Percentiles rank a stretch among this genome's conserved stretches.
These are phyloP conservation scores for Cebidichthys violaceus DNA, from an alignment of 2,113 vertebrate species.

Conservation along the genomic window DNA sequence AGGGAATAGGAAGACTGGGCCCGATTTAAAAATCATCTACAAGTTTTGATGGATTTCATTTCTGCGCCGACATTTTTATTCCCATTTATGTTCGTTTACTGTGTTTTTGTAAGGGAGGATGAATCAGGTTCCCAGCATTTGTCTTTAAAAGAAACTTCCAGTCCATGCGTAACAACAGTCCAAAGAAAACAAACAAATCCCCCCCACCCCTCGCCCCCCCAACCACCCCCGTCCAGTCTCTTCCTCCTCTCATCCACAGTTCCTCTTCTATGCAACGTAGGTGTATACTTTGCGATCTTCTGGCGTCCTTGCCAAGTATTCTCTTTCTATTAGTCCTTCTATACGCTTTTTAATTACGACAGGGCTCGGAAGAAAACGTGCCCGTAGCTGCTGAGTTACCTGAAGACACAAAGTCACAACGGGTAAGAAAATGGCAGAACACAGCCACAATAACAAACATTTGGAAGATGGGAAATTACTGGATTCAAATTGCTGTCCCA, in stretches of 20 bases:
- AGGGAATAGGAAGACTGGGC: constrained; percentile 86
- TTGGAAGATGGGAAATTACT: not conserved
- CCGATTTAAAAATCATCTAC: constrained; percentile 92
- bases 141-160: constrained; percentile 93
- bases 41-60: constrained; percentile 89
- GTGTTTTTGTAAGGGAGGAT: constrained; percentile 60
- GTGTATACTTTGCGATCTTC: constrained; percentile 99
- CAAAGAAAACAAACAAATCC: constrained; percentile 76
- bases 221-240: constrained; percentile 43
- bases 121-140: constrained; percentile 76
- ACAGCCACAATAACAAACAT: not conserved
- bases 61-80: constrained; percentile 58
- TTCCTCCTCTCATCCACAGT: constrained; percentile 48
- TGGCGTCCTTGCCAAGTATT: constrained; percentile 98
- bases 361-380: constrained; percentile 96
- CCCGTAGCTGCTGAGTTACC: constrained; percentile 97
- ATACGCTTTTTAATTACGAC: constrained; percentile 99
- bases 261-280: constrained; percentile 91
- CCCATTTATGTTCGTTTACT: constrained; percentile 59
- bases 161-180: constrained; percentile 96
- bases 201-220: not conserved
- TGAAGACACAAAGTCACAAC: constrained; percentile 64
- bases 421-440: not conserved
- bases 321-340: constrained; percentile 99
- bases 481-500: not conserved